These are phyloP conservation scores for Pissodes strobi DNA, from an alignment of 1,140 invertebrate genomes.

Conservation along the genomic window DNA sequence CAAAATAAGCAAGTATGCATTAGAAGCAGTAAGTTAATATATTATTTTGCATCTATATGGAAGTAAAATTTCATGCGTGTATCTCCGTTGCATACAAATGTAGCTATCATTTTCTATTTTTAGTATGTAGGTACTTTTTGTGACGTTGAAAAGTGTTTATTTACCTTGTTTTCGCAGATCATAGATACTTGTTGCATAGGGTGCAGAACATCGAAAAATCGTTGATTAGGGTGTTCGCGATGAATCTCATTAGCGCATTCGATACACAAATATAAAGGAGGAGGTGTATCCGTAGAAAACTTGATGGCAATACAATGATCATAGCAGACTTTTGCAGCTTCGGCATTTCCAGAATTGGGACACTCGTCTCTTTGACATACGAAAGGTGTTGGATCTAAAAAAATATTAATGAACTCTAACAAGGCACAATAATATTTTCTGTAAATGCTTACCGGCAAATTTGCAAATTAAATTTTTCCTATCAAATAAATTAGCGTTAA, in stretches of 20 bases:
- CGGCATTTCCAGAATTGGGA: slow-evolving; percentile 78
- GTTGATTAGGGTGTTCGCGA: slow-evolving; percentile 79
- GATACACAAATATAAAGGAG: slow-evolving; percentile 93
- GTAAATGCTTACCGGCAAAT: slow-evolving; percentile 82
- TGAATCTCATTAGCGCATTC: slow-evolving; percentile 94
- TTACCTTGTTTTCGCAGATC: slow-evolving; percentile 95
- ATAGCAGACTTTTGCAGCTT: slow-evolving; percentile 90
- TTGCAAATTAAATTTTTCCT: slow-evolving; percentile 86
- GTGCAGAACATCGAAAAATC: slow-evolving; percentile 89
- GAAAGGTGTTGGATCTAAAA: slow-evolving; percentile 69
- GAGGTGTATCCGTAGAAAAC: slow-evolving; percentile 83
- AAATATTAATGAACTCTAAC: neutral
- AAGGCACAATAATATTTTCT: too few relatives aligned
- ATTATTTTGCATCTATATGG: too few relatives aligned
- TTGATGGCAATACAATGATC: slow-evolving; percentile 84
- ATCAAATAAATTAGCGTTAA: slow-evolving; percentile 92
- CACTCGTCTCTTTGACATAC: slow-evolving; percentile 86
- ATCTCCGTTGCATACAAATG: too few relatives aligned
- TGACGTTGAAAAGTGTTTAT: too few relatives aligned
- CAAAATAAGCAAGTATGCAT: too few relatives aligned
- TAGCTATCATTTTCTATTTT: too few relatives aligned
- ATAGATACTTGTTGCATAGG: slow-evolving; percentile 94
- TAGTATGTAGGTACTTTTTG: too few relatives aligned
- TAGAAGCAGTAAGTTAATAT: too few relatives aligned
- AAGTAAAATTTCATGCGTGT: too few relatives aligned